Base-by-base conservation (phyloP, 1,140 invertebrate genomes). In the Pogonomyrmex barbatus region DNA sequence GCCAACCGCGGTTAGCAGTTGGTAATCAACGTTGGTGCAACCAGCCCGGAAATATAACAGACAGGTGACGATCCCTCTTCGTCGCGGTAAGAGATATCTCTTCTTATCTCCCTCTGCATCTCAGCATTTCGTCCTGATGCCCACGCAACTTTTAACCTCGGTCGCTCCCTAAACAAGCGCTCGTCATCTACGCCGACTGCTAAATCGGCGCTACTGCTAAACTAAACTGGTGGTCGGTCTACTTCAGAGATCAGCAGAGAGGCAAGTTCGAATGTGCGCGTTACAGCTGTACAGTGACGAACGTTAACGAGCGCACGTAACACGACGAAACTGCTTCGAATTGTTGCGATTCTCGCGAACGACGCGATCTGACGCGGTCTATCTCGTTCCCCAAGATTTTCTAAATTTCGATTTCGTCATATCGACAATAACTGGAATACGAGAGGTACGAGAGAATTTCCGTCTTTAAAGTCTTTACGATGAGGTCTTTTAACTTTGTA, bases 121-220 rank as follows among this genome's bases (percentile, higher is more conserved):
- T 50, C 68, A 45, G 62, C n/a, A n/a, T n/a, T 42, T 70, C 50
- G 47, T 30, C 47, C 63, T 70, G 24, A 78, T 14, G 42, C 14
- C 52, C 77, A 6, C 68, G 79, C 79, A 39, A n/a, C n/a, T 83
- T 50, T 62, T 68, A 39, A 75, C 12, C 45, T 73, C 54, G 39
- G 82, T 77, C 58, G 65, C n/a, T 33, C 62, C 62, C 62, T 85
- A 65, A 78, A 47, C 50, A 78, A 65, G 73, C 82, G 58, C 58
- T n/a, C 36, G 36, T 89, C 63, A 87, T 89, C 88, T 89, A 89
- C 54, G 58, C 71, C 50, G 45, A 85, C 78, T 86, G 86, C 83
- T 86, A 75, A 36, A 42, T 86, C 79, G 54, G 56, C 70, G 85
- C 86, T 87, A 87, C 79, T 83, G 70, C 79, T 87, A 87, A 24